These are phyloP conservation scores for Poecilia gillii DNA, from an alignment of 2,797 vertebrate species.

Conservation along the genomic window DNA sequence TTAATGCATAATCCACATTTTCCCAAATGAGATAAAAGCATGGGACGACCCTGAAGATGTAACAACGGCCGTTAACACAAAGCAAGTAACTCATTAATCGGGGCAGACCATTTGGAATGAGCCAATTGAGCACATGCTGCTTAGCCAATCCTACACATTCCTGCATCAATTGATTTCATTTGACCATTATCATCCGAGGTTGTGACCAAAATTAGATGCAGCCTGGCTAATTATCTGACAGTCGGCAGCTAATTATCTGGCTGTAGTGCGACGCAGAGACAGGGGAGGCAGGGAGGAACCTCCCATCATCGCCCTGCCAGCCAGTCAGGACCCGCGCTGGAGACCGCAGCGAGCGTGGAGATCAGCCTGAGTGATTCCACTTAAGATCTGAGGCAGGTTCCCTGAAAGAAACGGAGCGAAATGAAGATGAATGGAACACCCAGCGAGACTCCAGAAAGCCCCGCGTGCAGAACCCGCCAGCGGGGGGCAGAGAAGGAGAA, in stretches of 20 bases:
- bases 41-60: conserved; percentile 28
- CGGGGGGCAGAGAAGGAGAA: background rate
- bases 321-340: conserved; percentile 24
- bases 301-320: conserved; percentile 29
- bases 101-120: conserved; percentile 56
- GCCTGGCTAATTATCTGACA: conserved; percentile 76
- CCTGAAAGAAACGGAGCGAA: conserved; percentile 19
- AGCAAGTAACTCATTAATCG: conserved; percentile 54
- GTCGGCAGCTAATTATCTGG: conserved; percentile 75
- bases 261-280: conserved; percentile 49
- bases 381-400: conserved; percentile 46
- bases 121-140: conserved; percentile 68
- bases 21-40: conserved; percentile 41
- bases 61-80: conserved; percentile 49
- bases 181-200: conserved; percentile 75
- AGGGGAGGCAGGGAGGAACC: conserved; percentile 36
- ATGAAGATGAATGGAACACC: conserved; percentile 39
- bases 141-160: conserved; percentile 68
- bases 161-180: conserved; percentile 73
- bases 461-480: conserved; percentile 5
- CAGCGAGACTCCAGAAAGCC: conserved; percentile 34
- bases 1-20: conserved; percentile 11
- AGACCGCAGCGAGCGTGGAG: conserved; percentile 33
- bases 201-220: conserved; percentile 78
- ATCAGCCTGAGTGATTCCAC: conserved; percentile 44